Base-by-base conservation (phyloP, 2,797 vertebrate genomes). In the Mus caroli region DNA sequence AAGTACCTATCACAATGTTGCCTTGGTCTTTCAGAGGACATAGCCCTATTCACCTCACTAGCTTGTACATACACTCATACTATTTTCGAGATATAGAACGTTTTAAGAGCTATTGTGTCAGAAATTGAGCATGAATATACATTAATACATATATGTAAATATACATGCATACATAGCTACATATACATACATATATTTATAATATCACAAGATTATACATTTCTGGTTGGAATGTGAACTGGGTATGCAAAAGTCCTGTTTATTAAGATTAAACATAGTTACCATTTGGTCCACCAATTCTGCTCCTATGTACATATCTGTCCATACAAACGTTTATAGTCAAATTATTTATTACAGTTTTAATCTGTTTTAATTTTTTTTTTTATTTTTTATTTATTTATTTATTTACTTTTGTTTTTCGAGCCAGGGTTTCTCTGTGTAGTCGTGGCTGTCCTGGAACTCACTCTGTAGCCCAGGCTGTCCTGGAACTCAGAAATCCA, bases 201-300 rank as follows among this genome's bases (percentile, higher is more conserved):
- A 34, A 34, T 64, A 62, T 43, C 46, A 54, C 28, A 82, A 5
- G 31, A 54, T 79, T 31, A 43, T 67, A 50, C 5, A 13, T 89
- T 89, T 67, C 67, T 92, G 17, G 31, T 82, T 43, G 43, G 67
- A 67, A 73, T 73, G 7, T 93, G 76, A 92, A 90, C 71, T 76
- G 52, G n/a, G 43, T 76, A 24, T 82, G 19, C 37, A 86, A 77
- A 94, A 80, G 46, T 75, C 9, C 52, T 43, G 79, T 34, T 17
- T 95, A n/a, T 86, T 64, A 89, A 83, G 28, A 37, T 73, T 78
- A 91, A 82, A 87, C 34, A 77, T 37, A 89, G 43, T 76, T 89
- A 71, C 52, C 31, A 84, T 84, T 50, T 82, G 52, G 60, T 91
- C 26, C 15, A 69, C 20, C n/a, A 76, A 4, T 58, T 92, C 52